phyloP scores from a whole-genome alignment of 2,888 invertebrate genomes.

The Sthenelais limicola region DNA sequence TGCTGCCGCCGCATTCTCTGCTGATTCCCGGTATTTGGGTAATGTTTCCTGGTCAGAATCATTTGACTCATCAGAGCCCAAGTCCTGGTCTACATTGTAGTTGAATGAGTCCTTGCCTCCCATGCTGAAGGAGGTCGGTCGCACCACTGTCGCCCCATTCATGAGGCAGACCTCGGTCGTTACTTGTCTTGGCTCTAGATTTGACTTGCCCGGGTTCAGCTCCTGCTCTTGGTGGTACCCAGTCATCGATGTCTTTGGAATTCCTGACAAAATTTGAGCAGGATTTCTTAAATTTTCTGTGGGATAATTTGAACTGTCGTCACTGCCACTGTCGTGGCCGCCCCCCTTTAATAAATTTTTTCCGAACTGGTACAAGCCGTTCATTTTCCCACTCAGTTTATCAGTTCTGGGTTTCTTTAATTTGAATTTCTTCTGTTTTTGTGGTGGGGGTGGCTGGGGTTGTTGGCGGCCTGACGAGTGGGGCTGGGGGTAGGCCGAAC shows the following conservation, averaged over 20 bases:
- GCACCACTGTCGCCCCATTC: constrained; percentile 55
- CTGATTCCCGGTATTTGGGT: constrained; percentile 19
- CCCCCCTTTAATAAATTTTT: constrained; percentile 23
- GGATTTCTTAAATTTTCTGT: constrained; percentile 36
- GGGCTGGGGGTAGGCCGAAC: constrained; percentile 41
- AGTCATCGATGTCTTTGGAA: background rate
- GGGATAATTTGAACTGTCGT: constrained; percentile 25
- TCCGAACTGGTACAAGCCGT: constrained; percentile 35
- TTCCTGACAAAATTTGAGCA: constrained; percentile 7
- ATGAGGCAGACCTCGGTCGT: constrained; percentile 62
- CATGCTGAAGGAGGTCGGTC: constrained; percentile 46
- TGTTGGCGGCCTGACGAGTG: constrained; percentile 42
- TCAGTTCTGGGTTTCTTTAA: constrained; percentile 30
- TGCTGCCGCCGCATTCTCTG: background rate
- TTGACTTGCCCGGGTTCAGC: constrained; percentile 36
- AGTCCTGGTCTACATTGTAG: constrained; percentile 6
- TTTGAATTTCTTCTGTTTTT: constrained; percentile 35
- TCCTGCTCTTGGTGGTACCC: background rate
- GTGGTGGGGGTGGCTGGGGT: constrained; percentile 39
- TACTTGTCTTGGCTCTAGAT: constrained; percentile 42
- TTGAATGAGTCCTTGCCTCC: constrained; percentile 49
- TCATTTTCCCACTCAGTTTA: constrained; percentile 28
- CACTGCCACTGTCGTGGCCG: constrained; percentile 14
- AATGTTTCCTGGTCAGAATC: constrained; percentile 23
- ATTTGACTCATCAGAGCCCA: background rate